Evolutionary conservation across 2,888 invertebrate species (phyloP), one percentile per base, ranked within the genome.

Genomic region (Troides helena): DNA sequence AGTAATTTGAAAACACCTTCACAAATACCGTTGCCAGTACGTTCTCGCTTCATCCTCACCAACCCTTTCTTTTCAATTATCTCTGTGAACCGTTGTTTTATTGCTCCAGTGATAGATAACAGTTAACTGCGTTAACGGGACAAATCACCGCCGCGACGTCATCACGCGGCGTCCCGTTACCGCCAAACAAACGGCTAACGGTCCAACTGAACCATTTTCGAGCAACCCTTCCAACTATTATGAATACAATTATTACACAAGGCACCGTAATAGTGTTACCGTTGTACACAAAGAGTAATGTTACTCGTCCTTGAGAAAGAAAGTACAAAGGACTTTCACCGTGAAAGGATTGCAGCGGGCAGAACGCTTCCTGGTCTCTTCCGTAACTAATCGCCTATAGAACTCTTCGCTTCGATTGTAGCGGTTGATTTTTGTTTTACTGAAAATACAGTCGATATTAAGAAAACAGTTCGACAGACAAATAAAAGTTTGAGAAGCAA

Each of bases 291-390:
- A 91, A 89, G 83, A 81, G 77, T 82, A 85, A 77, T 81, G 89
- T 87, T 90, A 86, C 62, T 73, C 74, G 85, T 72, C 86, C 85
- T 85, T 86, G 85, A 77, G 81, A 77, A 85, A 84, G 89, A 90
- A 89, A 89, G 89, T 85, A 79, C 86, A 90, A 87, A 84, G 76
- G 81, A 89, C 91, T 90, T 90, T 90, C 91, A 83, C 89, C 76
- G 84, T 77, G 85, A 88, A 89, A 86, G 88, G 85, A 74, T 77
- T 81, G 79, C 71, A 76, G 77, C 70, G 76, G 74, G 77, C 76
- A 30, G 71, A 72, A 72, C 73, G 76, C 84, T 88, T 89, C 88
- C 87, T 88, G 78, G 84, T 83, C 74, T 79, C 79, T 74, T 77
- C 80, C 79, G 82, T 83, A 80, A 86, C 92, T 77, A 88, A 92